Evolutionary conservation across 2,888 invertebrate genomes (phyloP).

Genomic region (Cheilosia vernalis): DNA sequence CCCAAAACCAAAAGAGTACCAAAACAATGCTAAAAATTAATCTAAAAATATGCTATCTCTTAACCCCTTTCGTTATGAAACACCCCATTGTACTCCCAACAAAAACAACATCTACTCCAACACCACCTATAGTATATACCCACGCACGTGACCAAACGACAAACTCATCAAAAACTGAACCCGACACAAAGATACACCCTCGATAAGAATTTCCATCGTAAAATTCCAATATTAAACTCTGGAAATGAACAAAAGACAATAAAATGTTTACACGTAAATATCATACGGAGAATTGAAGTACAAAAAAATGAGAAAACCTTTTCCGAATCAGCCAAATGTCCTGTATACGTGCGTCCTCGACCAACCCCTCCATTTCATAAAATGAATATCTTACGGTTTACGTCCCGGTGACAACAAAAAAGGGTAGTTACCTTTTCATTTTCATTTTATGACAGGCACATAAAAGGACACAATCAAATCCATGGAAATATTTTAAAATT

Average conservation of each 20-base stretch:
- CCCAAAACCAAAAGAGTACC: background rate
- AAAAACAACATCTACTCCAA: background rate
- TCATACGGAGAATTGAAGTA: background rate
- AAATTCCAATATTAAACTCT: slow-evolving; percentile 71
- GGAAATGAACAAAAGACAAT: slow-evolving; percentile 72
- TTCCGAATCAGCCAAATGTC: slow-evolving; percentile 62
- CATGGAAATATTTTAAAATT: slow-evolving; percentile 69
- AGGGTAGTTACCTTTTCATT: slow-evolving; percentile 68
- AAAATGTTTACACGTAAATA: slow-evolving; percentile 69
- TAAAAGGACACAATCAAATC: slow-evolving; percentile 74
- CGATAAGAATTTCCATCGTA: slow-evolving; percentile 71
- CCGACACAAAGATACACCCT: slow-evolving; percentile 58
- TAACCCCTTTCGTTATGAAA: slow-evolving; percentile 10
- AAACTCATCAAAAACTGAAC: slow-evolving; percentile 65
- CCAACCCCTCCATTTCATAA: slow-evolving; percentile 52
- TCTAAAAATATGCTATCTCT: slow-evolving; percentile 15
- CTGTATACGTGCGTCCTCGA: slow-evolving; percentile 50
- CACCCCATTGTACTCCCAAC: background rate
- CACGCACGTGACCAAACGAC: slow-evolving; percentile 60
- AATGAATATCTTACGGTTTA: slow-evolving; percentile 45
- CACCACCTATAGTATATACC: slow-evolving; percentile 25
- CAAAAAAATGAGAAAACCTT: slow-evolving; percentile 15
- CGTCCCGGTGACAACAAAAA: slow-evolving; percentile 51
- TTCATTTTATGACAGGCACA: slow-evolving; percentile 68
- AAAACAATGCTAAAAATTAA: background rate